Base-by-base conservation (phyloP, 2,888 invertebrate genomes). In the Neria commutata region DNA sequence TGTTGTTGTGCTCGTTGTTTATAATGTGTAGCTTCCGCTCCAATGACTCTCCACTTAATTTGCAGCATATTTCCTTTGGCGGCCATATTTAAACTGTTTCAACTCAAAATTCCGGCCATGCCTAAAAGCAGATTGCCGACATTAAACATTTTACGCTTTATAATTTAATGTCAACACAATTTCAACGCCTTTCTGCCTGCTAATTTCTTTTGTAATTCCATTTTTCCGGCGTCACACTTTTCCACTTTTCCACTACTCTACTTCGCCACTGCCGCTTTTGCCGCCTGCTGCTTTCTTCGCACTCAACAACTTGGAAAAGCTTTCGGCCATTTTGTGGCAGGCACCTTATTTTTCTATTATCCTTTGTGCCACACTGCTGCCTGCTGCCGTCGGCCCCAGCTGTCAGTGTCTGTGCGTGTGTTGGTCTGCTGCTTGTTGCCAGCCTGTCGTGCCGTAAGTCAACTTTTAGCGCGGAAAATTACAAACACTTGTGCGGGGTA, bases 141-240 rank as follows among this genome's bases (percentile, higher is more conserved):
- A n/a, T n/a, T n/a, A n/a, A n/a, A 69, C 69, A 75, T 75, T 72
- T 75, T 72, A 75, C 72, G 72, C 71, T 69, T 75, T 74, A 72
- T 72, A 75, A 72, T 75, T 72, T 72, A 74, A 74, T 71, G 74
- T 72, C 72, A 75, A 75, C 73, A 72, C 74, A 73, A 74, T 75
- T 72, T 72, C 73, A 71, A 75, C 72, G 75, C 72, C 73, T 73
- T 73, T 42, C 72, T 11, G 45, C 1, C 25, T 42, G 25, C 46
- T 23, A 23, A 1, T 14, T 17, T 23, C 21, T 17, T 37, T 40
- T 34, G 23, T 24, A n/a, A 2, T 34, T 24, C 23, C 26, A 23
- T 37, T 14, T 51, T 37, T 16, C 33, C 33, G 14, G n/a, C n/a
- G n/a, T n/a, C n/a, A n/a, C n/a, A n/a, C n/a, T n/a, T 40, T 16